These are phyloP conservation scores for Apis cerana DNA, from an alignment of 1,140 invertebrate species.

Conservation along the genomic window DNA sequence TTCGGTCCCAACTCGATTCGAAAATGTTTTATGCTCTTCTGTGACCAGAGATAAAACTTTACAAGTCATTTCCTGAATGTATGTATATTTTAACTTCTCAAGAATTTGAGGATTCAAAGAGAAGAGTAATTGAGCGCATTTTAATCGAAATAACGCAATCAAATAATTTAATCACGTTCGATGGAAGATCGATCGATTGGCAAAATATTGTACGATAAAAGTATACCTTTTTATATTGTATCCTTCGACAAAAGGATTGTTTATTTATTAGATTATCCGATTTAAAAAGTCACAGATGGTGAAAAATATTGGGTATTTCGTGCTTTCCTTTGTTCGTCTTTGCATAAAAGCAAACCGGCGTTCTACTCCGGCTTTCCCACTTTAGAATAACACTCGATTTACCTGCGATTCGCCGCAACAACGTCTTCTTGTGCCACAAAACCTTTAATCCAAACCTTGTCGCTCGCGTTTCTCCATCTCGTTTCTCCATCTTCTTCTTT, in stretches of 20 bases:
- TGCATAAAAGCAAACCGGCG: background rate
- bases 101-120: background rate
- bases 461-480: too few species aligned
- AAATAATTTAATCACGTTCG: too few species aligned
- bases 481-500: background rate
- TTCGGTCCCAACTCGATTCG: background rate
- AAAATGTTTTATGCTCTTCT: background rate
- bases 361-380: background rate
- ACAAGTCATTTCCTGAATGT: too few species aligned
- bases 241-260: constrained; percentile 38
- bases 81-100: rapidly evolving
- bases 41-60: background rate
- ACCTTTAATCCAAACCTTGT: background rate
- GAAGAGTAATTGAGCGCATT: background rate
- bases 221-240: constrained; percentile 39
- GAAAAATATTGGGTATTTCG: constrained; percentile 3
- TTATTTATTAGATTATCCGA: constrained; percentile 69
- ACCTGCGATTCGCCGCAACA: background rate
- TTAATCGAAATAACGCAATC: too few species aligned
- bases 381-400: constrained; percentile 28
- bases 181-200: too few species aligned
- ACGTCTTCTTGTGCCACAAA: too few species aligned
- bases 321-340: background rate
- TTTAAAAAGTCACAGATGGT: constrained; percentile 68
- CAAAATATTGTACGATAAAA: background rate